Conservation (phyloP, 2,113 vertebrate genomes). For the Semnornis frantzii region DNA sequence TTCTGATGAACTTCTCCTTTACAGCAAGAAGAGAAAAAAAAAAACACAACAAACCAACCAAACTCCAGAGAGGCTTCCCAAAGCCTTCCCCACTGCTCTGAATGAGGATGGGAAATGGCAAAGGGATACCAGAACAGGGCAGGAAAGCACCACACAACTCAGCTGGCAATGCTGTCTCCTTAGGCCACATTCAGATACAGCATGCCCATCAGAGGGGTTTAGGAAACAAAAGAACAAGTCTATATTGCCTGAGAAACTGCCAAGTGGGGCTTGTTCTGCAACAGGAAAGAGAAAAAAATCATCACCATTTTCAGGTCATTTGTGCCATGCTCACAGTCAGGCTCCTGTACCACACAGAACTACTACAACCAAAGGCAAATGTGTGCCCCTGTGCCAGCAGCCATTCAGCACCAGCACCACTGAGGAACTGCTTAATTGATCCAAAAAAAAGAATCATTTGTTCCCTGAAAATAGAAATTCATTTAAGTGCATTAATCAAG, state of each 20-base stretch:
- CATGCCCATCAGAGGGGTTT: neutral
- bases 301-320: neutral
- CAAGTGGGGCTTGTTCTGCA: neutral
- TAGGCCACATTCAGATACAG: neutral
- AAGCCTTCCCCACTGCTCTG: neutral
- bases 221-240: neutral
- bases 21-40: neutral
- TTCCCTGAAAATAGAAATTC: neutral
- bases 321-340: neutral
- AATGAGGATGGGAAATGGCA: rapidly evolving
- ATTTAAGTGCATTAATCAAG: neutral
- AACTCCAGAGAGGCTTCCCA: neutral
- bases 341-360: neutral
- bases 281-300: neutral
- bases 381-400: neutral
- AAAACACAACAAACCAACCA: too few relatives aligned
- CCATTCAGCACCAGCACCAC: neutral
- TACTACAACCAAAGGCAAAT: rapidly evolving
- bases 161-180: neutral
- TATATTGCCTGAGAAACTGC: neutral
- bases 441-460: neutral
- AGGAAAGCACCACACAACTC: neutral
- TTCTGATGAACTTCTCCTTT: neutral
- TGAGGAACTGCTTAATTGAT: neutral
- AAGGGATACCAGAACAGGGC: neutral